Base-by-base conservation (phyloP, 2,113 vertebrate genomes). In the Todiramphus chloris region DNA sequence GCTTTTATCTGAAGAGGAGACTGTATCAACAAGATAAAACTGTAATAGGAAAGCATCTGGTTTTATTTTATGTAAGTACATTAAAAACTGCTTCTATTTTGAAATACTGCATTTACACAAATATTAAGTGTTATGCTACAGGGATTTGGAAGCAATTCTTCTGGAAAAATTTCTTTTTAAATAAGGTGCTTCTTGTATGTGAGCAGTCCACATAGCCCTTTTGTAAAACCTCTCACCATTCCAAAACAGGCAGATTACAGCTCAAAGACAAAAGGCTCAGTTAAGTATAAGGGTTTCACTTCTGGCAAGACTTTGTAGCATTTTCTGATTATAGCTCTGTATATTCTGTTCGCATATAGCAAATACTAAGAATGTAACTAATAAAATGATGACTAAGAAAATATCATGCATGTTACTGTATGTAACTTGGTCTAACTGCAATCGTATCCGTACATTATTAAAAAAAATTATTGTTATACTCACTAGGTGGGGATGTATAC, bases 401-500 rank as follows among this genome's bases (percentile, higher is more conserved):
- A 66, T 14, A 74, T 0, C 14, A 64, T 2, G 7, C 19, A 39
- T 10, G 27, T 25, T 37, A 41, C 19, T 44, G 23, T 33, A 43
- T 16, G 11, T 37, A 74, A 85, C 56, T 33, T n/a, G 31, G 31
- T 58, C 16, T 58, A n/a, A n/a, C 56, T 58, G 11, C 31, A 58
- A 58, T n/a, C 56, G 19, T 21, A n/a, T 46, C 56, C 33, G 23
- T 18, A 33, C 5, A 39, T 81, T 77, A 77, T 33, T 91, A 0
- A 46, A 58, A 59, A 60, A 89, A 94, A 63, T 84, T 85, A 58
- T 81, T 95, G n/a, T 79, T 46, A 96, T 96, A 99, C 99, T 99
- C 98, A 99, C 99, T 99, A 99, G 94, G 99, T 99, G 90, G 99
- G 99, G 97, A 99, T 99, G 98, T 99, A 99, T 56, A 99, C 99